Evolutionary conservation across 2,888 invertebrate species (phyloP).

Genomic region (Caenorhabditis sulstoni): DNA sequence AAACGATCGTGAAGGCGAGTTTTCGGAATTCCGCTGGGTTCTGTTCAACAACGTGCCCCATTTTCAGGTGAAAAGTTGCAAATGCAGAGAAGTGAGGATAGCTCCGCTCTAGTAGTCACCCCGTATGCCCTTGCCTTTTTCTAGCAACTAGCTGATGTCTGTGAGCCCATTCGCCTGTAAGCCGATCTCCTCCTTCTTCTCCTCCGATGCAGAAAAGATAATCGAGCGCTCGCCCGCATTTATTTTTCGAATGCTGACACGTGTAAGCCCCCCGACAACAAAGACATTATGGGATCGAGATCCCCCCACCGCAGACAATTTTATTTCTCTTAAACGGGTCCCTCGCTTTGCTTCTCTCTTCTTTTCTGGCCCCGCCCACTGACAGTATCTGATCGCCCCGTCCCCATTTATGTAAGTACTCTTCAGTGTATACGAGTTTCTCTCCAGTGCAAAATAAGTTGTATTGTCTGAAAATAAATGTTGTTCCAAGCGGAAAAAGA

Average conservation of each 20-base stretch:
- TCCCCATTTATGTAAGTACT: slow-evolving; percentile 34
- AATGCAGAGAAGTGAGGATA: slow-evolving; percentile 63
- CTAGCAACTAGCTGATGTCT: slow-evolving; percentile 48
- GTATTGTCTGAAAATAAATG: slow-evolving; percentile 55
- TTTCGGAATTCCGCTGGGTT: neutral
- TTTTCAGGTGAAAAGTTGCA: slow-evolving; percentile 60
- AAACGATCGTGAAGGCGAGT: slow-evolving; percentile 65
- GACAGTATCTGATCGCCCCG: slow-evolving; percentile 17
- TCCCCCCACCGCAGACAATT: neutral
- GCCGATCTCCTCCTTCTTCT: slow-evolving; percentile 43
- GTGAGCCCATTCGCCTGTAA: slow-evolving; percentile 48
- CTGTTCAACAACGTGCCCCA: neutral
- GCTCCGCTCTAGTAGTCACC: slow-evolving; percentile 27
- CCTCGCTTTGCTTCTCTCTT: slow-evolving; percentile 1
- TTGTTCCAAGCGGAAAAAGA: slow-evolving; percentile 7
- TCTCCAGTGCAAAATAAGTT: slow-evolving; percentile 67
- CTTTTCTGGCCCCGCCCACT: neutral
- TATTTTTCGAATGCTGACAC: slow-evolving; percentile 29
- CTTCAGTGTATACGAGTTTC: slow-evolving; percentile 62
- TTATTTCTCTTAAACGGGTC: neutral
- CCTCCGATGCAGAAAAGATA: slow-evolving; percentile 41
- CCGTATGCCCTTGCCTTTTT: slow-evolving; percentile 20
- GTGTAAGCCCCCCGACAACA: slow-evolving; percentile 40
- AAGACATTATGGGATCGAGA: slow-evolving; percentile 16
- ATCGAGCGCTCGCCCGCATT: slow-evolving; percentile 21